Conservation (phyloP, 2,797 vertebrate species). For the Buphagus erythrorhynchus region DNA sequence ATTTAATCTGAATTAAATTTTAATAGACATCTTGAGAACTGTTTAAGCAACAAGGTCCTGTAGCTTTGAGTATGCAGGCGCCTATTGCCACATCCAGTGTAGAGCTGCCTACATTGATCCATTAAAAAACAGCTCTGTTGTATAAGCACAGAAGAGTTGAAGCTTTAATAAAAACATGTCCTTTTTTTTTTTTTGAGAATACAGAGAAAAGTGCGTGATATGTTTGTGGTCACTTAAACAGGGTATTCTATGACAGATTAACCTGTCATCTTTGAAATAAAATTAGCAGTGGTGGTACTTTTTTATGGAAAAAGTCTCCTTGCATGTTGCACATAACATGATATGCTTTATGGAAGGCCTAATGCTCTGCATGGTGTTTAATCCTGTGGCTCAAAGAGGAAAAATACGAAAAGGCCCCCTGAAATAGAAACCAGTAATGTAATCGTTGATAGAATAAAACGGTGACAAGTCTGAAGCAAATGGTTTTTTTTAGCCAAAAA, state of each 20-base stretch:
- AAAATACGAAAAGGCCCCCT: not conserved
- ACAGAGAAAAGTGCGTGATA: not conserved
- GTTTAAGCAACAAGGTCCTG: not conserved
- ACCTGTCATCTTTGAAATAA: not conserved
- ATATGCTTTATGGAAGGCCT: not conserved
- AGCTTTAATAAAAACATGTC: not conserved
- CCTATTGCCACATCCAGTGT: not conserved
- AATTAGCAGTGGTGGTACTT: not conserved
- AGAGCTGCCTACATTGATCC: not conserved
- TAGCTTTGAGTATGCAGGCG: not conserved
- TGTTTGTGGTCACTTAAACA: not conserved
- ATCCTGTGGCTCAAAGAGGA: not conserved
- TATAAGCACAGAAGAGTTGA: not conserved
- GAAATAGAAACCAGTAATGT: not conserved
- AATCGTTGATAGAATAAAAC: not conserved
- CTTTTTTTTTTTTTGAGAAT: not conserved
- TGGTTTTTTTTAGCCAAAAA: not conserved
- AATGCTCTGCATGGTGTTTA: not conserved
- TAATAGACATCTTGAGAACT: not conserved
- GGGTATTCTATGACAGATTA: not conserved
- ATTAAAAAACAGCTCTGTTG: not conserved
- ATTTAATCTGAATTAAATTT: not conserved
- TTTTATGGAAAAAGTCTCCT: not conserved
- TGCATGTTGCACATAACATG: fast-evolving
- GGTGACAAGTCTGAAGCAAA: not conserved